Evolutionary conservation across 2,888 invertebrate genomes (phyloP).

Genomic region (Mechanitis messenoides): DNA sequence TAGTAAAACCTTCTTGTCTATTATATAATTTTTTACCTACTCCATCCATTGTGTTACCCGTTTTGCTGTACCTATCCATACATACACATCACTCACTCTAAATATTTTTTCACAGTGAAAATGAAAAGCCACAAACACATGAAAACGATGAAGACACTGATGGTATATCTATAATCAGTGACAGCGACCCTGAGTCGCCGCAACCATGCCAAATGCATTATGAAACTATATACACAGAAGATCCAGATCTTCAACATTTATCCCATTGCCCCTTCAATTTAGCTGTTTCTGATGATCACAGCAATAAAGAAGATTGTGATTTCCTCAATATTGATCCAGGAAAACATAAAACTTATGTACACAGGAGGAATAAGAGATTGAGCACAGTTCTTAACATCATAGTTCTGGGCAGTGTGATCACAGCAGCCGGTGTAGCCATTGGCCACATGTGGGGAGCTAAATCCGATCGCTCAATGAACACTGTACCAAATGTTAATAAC

Average conservation of each 20-base stretch:
- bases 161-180: slow-evolving; percentile 71
- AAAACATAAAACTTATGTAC: slow-evolving; percentile 69
- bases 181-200: slow-evolving; percentile 62
- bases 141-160: slow-evolving; percentile 73
- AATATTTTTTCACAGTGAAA: background rate
- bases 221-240: slow-evolving; percentile 40
- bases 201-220: slow-evolving; percentile 44
- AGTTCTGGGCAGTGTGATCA: slow-evolving; percentile 68
- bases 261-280: slow-evolving; percentile 40
- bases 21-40: too few species aligned
- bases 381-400: slow-evolving; percentile 68
- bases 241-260: slow-evolving; percentile 33
- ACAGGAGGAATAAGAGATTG: slow-evolving; percentile 65
- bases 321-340: slow-evolving; percentile 49
- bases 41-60: too few species aligned
- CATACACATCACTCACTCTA: too few species aligned
- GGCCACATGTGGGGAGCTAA: slow-evolving; percentile 73
- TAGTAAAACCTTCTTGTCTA: too few species aligned
- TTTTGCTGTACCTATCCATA: too few species aligned
- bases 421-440: slow-evolving; percentile 68
- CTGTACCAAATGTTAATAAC: slow-evolving; percentile 63
- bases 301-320: slow-evolving; percentile 48
- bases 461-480: slow-evolving; percentile 59
- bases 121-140: slow-evolving; percentile 32
- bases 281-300: slow-evolving; percentile 37